phyloP scores from a whole-genome alignment of 2,888 invertebrate species.

The Selenia dentaria region DNA sequence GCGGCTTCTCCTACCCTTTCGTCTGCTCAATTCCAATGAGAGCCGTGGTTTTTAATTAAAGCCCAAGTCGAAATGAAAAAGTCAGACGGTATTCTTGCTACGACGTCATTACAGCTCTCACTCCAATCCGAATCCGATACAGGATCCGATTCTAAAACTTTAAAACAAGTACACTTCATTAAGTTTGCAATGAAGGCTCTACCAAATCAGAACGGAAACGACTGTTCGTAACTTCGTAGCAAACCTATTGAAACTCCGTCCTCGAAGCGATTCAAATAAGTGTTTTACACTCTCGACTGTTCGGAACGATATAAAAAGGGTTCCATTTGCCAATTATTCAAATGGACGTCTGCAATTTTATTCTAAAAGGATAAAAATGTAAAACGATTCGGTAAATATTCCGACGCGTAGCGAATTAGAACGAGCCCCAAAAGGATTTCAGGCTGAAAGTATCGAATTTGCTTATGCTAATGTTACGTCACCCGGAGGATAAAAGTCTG shows the following conservation, averaged over 20 bases:
- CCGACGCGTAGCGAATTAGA: constrained; percentile 59
- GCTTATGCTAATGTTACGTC: constrained; percentile 74
- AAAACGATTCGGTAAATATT: constrained; percentile 59
- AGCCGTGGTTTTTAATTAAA: constrained; percentile 69
- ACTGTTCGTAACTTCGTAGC: constrained; percentile 39
- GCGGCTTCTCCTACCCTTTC: constrained; percentile 39
- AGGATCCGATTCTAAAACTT: constrained; percentile 64
- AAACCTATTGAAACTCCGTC: constrained; percentile 47
- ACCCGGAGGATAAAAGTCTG: constrained; percentile 65
- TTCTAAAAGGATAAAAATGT: constrained; percentile 59
- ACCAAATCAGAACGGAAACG: constrained; percentile 51
- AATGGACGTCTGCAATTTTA: constrained; percentile 53
- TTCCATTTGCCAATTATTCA: constrained; percentile 62
- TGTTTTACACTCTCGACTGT: constrained; percentile 48
- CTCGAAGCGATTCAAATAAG: constrained; percentile 47
- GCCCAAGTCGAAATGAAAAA: constrained; percentile 47
- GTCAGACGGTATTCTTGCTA: constrained; percentile 48
- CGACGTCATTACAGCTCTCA: constrained; percentile 60
- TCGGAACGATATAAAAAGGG: constrained; percentile 44
- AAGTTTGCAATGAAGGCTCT: constrained; percentile 62
- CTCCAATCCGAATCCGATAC: constrained; percentile 59
- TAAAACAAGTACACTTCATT: constrained; percentile 71
- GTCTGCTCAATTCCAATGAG: constrained; percentile 43
- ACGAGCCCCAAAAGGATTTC: constrained; percentile 55
- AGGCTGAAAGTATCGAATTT: constrained; percentile 65